Percentiles rank a stretch among this genome's conserved stretches.
Evolutionary conservation across 2,888 invertebrate species (phyloP).

Genomic region (Seira ritae): DNA sequence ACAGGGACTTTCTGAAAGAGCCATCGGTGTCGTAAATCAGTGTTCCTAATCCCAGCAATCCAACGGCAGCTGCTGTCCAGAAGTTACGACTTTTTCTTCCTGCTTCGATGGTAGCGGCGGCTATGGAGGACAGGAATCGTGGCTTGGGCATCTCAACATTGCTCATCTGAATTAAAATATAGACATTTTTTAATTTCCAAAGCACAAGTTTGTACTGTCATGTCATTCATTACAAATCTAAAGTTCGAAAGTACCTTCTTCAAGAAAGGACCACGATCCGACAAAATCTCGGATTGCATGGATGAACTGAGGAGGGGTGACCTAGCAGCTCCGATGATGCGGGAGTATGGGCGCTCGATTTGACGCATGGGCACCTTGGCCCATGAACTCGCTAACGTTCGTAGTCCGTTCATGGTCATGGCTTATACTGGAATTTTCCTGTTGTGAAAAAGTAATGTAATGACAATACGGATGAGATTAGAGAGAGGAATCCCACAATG

Average conservation of each 20-base stretch:
- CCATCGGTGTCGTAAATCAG: constrained; percentile 28
- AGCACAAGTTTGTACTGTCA: too few relatives aligned
- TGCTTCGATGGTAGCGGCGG: too few relatives aligned
- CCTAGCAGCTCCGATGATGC: constrained; percentile 36
- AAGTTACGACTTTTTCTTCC: constrained; percentile 26
- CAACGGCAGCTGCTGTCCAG: constrained; percentile 44
- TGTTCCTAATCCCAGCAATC: constrained; percentile 48
- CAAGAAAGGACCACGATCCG: constrained; percentile 15
- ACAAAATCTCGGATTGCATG: neutral
- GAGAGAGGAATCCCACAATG: too few relatives aligned
- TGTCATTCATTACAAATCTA: too few relatives aligned
- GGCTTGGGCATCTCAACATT: too few relatives aligned
- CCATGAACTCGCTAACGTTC: constrained; percentile 26
- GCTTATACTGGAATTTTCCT: neutral
- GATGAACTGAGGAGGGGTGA: neutral
- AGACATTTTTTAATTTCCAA: too few relatives aligned
- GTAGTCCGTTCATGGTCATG: constrained; percentile 39
- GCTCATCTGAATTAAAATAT: too few relatives aligned
- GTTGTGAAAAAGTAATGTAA: too few relatives aligned
- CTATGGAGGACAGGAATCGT: too few relatives aligned
- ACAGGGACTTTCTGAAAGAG: constrained; percentile 6
- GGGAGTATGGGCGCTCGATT: constrained; percentile 20
- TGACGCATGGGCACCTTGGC: constrained; percentile 24
- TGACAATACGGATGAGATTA: too few relatives aligned
- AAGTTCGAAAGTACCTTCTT: neutral